Evolutionary conservation across 2,888 invertebrate species (phyloP), one percentile per base, ranked within the genome.

Genomic region (Caenorhabditis becei): DNA sequence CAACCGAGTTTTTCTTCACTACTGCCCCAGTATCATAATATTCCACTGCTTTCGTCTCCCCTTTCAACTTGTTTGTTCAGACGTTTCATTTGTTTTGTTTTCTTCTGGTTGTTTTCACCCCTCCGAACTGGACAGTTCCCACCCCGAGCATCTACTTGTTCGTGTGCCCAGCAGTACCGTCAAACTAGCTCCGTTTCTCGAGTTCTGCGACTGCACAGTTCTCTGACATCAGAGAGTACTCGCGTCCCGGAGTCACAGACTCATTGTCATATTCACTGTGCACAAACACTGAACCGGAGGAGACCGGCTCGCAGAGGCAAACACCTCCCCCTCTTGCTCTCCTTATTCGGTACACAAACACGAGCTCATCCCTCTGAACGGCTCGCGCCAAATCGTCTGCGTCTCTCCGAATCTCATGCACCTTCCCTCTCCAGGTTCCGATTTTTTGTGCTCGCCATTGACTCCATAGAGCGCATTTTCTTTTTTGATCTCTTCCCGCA

Each of bases 341-440:
- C 79, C 72, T 79, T 79, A 79, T 79, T 79, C 79, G 79, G 79
- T 79, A 67, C 62, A 79, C 79, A 79, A 79, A 79, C 72, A 79
- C n/a, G 14, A 41, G 66, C 69, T 70, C 80, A 75, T 80, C 80
- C 62, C 56, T 41, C 28, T 26, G 54, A 44, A 28, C 47, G 44
- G 75, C 61, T 66, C 62, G 35, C 41, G 49, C 70, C 53, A 24
- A 53, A 53, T 18, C 20, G 14, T 71, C 63, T 66, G 23, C 37
- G 37, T 63, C 56, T 80, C 61, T 37, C 20, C 61, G 23, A 14
- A 23, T 59, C 63, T 2, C 49, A 47, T 16, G 44, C 35, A 51
- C 18, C 63, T 58, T 69, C 37, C 44, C 32, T 7, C 18, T 14
- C 24, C 24, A 37, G 24, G 20, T 26, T 67, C 51, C 49, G 20